Base-by-base conservation (phyloP, 1,140 invertebrate species). In the Ctenoplectra terminalis region DNA sequence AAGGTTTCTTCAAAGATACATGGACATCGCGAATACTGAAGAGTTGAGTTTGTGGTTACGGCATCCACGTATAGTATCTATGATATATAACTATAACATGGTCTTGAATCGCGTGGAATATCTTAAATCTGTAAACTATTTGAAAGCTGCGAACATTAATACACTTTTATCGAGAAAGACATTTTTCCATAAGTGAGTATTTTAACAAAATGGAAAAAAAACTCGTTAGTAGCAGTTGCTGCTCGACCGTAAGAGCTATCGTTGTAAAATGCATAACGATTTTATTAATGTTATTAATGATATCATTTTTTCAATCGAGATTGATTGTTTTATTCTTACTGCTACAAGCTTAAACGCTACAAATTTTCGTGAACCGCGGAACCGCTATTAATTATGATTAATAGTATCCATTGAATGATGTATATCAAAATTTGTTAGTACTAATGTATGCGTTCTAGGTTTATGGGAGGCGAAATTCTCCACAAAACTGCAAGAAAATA, bases 51-150 rank as follows among this genome's bases (percentile, higher is more conserved):
- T 94, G 46, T 94, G 95, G 82, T 87, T 88, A 6, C 90, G 93
- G 31, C 93, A 95, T 92, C 94, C 94, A 43, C 90, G 93, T 83
- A 93, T 95, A 78, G 87, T 96, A 13, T 89, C 90, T 87, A 90
- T 96, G 82, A 92, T 95, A 37, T 67, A 91, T 34, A 91, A 93
- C 75, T 94, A 94, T 58, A 93, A 93, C 3, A 93, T 89, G 60
- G 92, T 93, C 5, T 89, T 92, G 43, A 86, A 92, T 48, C 93
- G 95, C 71, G 60, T 95, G 4, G 66, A 81, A 23, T 94, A 93
- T 81, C 88, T 96, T 40, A 88, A 93, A 77, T 84, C 90, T 29
- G 23, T 72, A 52, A 91, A 92, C 80, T 93, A 90, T 56, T 86
- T 94, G 29, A 94, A 94, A 83, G 94, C 92, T 90, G 85, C 93